Conservation (phyloP, 2,797 vertebrate genomes). For the Astyanax mexicanus region DNA sequence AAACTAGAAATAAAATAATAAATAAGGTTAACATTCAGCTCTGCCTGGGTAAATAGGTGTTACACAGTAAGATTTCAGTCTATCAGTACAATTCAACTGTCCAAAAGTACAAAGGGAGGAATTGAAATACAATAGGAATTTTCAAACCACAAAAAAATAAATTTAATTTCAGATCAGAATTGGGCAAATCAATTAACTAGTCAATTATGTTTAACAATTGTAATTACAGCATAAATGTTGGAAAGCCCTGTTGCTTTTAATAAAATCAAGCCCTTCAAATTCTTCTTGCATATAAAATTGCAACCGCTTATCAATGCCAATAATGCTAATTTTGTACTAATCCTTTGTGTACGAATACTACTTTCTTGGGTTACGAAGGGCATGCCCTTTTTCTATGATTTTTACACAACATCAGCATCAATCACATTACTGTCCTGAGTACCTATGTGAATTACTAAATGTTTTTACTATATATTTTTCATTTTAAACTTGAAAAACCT, state of each 20-base stretch:
- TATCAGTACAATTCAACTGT: slow-evolving; percentile 46
- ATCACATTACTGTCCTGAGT: slow-evolving; percentile 54
- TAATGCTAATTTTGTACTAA: background rate
- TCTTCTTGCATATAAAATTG: slow-evolving; percentile 50
- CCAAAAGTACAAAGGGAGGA: too few relatives aligned
- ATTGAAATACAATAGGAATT: slow-evolving; percentile 48
- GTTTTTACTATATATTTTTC: background rate
- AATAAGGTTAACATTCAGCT: slow-evolving; percentile 32
- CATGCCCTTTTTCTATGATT: background rate
- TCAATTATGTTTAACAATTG: too few relatives aligned
- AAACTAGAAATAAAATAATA: background rate
- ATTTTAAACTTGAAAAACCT: slow-evolving; percentile 1
- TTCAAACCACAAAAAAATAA: slow-evolving; percentile 15
- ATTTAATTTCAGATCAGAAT: slow-evolving; percentile 7
- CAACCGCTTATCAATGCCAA: slow-evolving; percentile 23
- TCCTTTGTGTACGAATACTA: slow-evolving; percentile 19
- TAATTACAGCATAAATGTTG: slow-evolving; percentile 26
- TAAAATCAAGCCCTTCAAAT: slow-evolving; percentile 51
- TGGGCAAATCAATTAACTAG: slow-evolving; percentile 15
- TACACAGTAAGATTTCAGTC: slow-evolving; percentile 57
- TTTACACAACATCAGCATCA: too few relatives aligned
- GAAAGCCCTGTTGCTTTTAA: slow-evolving; percentile 28
- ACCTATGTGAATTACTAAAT: slow-evolving; percentile 6
- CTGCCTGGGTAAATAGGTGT: slow-evolving; percentile 56
- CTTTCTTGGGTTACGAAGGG: background rate